A percentile compares a stretch with the other conserved stretches of the same genome.
Evolutionary conservation across 2,113 vertebrate species (phyloP).

Genomic region (Dasypus novemcinctus): DNA sequence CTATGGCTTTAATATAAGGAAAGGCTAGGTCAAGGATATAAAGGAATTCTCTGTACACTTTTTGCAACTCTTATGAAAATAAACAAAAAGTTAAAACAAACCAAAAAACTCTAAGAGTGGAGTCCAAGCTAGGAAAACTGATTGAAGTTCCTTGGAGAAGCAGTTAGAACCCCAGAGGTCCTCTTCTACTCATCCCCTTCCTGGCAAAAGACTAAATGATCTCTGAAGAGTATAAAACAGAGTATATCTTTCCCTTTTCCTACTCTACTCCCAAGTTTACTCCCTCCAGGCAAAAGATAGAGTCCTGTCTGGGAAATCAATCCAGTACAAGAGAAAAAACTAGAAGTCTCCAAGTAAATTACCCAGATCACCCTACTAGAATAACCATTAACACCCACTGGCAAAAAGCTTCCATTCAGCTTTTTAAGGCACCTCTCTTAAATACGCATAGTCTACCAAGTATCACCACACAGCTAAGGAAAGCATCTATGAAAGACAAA

Average conservation of each 20-base stretch:
- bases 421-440: constrained; percentile 22
- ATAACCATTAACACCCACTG: background rate
- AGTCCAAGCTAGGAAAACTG: background rate
- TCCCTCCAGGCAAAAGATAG: background rate
- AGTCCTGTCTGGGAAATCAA: constrained; percentile 11
- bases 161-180: background rate
- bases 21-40: background rate
- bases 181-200: background rate
- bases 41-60: background rate
- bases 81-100: background rate
- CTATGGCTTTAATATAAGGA: background rate
- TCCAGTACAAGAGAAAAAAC: constrained; percentile 7
- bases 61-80: background rate
- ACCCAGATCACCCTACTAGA: background rate
- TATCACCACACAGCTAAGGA: background rate
- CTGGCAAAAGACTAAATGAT: background rate
- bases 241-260: background rate
- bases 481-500: constrained; percentile 38
- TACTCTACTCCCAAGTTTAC: background rate
- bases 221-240: background rate
- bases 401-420: background rate
- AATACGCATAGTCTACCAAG: constrained; percentile 7
- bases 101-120: background rate
- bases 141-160: background rate
- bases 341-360: background rate